Evolutionary conservation across 2,797 vertebrate genomes (phyloP).

Genomic region (Syndactyla subalaris): DNA sequence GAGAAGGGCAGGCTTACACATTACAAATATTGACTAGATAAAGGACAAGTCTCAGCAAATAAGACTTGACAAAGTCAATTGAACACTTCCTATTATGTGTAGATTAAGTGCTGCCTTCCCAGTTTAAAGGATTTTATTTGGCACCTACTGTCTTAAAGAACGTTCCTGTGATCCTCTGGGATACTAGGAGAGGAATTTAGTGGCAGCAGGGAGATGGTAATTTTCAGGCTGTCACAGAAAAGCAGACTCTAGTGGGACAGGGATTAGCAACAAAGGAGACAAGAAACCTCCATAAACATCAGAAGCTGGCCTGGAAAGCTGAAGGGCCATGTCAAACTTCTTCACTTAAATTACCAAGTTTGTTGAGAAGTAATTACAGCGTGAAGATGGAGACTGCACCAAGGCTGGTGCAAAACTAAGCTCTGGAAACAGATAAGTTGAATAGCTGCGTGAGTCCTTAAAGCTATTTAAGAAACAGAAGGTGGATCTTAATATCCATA

Average conservation of each 20-base stretch:
- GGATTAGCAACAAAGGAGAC: background rate
- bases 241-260: background rate
- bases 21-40: conserved; percentile 46
- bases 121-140: conserved; percentile 7
- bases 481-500: background rate
- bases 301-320: background rate
- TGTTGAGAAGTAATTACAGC: background rate
- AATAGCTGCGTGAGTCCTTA: background rate
- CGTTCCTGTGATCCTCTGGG: background rate
- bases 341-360: background rate
- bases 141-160: background rate
- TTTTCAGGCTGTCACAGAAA: background rate
- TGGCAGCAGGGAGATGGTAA: background rate
- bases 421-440: background rate
- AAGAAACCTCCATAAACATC: background rate
- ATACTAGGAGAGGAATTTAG: background rate
- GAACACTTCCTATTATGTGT: conserved; percentile 11
- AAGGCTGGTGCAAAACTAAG: background rate
- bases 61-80: conserved; percentile 1
- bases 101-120: background rate
- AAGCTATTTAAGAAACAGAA: conserved; percentile 23
- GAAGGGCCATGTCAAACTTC: background rate
- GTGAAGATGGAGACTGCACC: background rate
- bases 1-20: background rate
- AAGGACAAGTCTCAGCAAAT: conserved; percentile 30